phyloP scores from a whole-genome alignment of 1,140 invertebrate species.

The Matsumurasca onukii region DNA sequence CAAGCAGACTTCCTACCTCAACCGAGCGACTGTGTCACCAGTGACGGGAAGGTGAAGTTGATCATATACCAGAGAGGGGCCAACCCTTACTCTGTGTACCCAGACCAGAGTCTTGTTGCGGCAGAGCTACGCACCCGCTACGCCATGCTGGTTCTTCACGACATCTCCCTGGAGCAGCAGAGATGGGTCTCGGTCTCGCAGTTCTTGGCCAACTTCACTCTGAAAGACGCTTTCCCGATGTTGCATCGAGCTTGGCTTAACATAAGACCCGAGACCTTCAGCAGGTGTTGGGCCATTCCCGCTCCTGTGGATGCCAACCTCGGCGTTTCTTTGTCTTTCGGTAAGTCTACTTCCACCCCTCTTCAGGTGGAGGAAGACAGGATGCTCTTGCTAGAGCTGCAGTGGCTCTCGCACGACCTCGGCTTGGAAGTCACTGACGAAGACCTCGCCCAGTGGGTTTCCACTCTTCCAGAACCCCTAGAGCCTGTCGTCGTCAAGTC shows the following conservation, averaged over 20 bases:
- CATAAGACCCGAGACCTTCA: conserved; percentile 51
- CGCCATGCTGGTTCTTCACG: conserved; percentile 46
- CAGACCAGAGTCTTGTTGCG: conserved; percentile 47
- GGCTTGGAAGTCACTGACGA: conserved; percentile 50
- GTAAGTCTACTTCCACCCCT: conserved; percentile 35
- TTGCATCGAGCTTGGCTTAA: conserved; percentile 54
- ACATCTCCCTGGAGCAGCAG: conserved; percentile 37
- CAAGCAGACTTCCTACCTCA: conserved; percentile 48
- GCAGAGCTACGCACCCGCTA: conserved; percentile 50
- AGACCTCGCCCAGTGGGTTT: conserved; percentile 49
- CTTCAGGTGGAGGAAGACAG: conserved; percentile 43
- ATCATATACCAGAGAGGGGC: conserved; percentile 38
- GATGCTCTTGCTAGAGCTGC: conserved; percentile 47
- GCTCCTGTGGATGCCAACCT: conserved; percentile 36
- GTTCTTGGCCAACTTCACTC: conserved; percentile 48
- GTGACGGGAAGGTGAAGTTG: conserved; percentile 49
- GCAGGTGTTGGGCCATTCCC: conserved; percentile 46
- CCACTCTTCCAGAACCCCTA: conserved; percentile 35
- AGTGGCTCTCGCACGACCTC: conserved; percentile 48
- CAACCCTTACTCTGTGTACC: conserved; percentile 44
- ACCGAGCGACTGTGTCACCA: conserved; percentile 48
- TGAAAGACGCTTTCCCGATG: conserved; percentile 55
- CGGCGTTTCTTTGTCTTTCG: conserved; percentile 24
- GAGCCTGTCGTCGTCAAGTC: conserved; percentile 33
- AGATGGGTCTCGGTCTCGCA: conserved; percentile 40